Percentiles rank a stretch among this genome's conserved stretches.
Conservation (phyloP, 2,888 invertebrate genomes). For the Agriopis aurantiaria region DNA sequence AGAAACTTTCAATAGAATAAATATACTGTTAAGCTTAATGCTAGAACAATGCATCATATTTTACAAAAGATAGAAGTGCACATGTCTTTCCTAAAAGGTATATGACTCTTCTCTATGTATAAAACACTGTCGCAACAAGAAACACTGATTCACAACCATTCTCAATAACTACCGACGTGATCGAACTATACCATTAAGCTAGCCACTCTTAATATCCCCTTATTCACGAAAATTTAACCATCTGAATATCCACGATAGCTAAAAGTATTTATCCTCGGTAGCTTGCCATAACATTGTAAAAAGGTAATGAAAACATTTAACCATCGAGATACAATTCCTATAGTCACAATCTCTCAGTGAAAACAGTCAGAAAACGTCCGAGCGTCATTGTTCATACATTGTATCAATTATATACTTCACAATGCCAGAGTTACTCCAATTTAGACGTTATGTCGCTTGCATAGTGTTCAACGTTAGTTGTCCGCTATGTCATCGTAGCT, state of each 20-base stretch:
- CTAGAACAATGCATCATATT: constrained; percentile 1
- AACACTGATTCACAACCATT: constrained; percentile 75
- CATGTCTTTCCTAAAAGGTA: constrained; percentile 32
- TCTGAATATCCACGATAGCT: background rate
- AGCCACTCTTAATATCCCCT: constrained; percentile 37
- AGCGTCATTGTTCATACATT: too few relatives aligned
- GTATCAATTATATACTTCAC: too few relatives aligned
- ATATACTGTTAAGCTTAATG: constrained; percentile 1
- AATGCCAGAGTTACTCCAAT: too few relatives aligned
- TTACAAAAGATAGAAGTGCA: constrained; percentile 33
- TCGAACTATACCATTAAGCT: constrained; percentile 43
- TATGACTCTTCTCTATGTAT: constrained; percentile 42
- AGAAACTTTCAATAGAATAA: background rate
- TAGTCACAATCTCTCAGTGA: too few relatives aligned
- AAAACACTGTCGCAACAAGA: constrained; percentile 69
- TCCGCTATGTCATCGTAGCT: too few relatives aligned
- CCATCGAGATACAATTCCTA: too few relatives aligned
- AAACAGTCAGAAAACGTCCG: too few relatives aligned
- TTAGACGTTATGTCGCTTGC: too few relatives aligned
- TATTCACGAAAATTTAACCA: background rate
- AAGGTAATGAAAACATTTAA: too few relatives aligned
- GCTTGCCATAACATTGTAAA: too few relatives aligned
- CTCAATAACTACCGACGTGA: constrained; percentile 60
- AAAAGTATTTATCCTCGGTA: too few relatives aligned
- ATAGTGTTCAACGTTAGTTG: too few relatives aligned